Base-by-base conservation (phyloP, 2,888 invertebrate genomes). In the Argyresthia albistria region DNA sequence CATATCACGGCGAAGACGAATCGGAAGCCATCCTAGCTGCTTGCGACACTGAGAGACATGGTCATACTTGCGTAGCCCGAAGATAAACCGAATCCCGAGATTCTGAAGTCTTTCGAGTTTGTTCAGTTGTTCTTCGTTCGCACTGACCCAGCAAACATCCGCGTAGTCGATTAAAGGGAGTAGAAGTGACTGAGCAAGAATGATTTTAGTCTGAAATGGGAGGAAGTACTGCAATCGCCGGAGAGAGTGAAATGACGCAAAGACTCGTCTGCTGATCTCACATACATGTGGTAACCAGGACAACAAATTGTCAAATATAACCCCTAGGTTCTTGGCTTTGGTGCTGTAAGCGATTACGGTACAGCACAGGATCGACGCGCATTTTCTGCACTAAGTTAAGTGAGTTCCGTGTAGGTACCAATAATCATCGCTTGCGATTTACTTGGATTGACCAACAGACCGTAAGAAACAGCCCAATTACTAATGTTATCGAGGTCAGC, bases 91-190 rank as follows among this genome's bases (percentile, higher is more conserved):
- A 11, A 51, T 46, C 12, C 43, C 35, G 9, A 54, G 39, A 43
- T 54, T 50, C 42, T 50, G 46, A 7, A 53, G 49, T 8, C 48
- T 43, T 15, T 53, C 53, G 10, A 48, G 53, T 15, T 50, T 53
- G 35, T 54, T 47, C 1, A 54, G 35, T 14, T 39, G 48, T 1
- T 42, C 54, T 39, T 54, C 51, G 1, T 46, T 51, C 7, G 42
- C 46, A 10, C 50, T 46, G 4, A 45, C 11, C 15, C 46, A 53
- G 35, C 46, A 46, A 7, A 43, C 9, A 14, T 50, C 50, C 2
- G 50, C 53, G 12, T 53, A 53, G 39, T 53, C 53, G 8, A 46
- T 7, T 1, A 53, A 12, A 2, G 53, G 53, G 4, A 46, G 46
- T 10, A 53, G 35, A 10, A 53, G 46, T 6, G 43, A 15, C 25